Evolutionary conservation across 1,140 invertebrate genomes (phyloP), one percentile per base, ranked within the genome.

Genomic region (Chionoecetes opilio): DNA sequence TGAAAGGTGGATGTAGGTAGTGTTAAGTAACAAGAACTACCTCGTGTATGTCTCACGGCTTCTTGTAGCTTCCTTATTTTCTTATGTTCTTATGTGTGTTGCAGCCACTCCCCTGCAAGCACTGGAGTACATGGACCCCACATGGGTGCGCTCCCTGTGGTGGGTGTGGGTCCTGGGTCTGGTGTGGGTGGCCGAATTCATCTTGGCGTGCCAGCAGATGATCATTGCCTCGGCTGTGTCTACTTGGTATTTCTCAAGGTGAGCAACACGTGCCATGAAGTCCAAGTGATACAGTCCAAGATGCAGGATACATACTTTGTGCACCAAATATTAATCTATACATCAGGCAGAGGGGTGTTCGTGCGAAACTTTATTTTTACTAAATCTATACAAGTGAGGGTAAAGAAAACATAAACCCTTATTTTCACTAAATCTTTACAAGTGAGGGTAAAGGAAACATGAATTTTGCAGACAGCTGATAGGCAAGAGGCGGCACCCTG

Each of bases 181-280:
- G 0, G 98, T 99, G 92, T 99, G 99, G 99, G 98, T 98, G 0
- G 98, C 98, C 31, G 99, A 99, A 97, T 99, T 99, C 96, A 99
- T 99, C 96, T 98, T 99, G 96, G 98, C 98, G 41, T 99, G 99
- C 97, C 99, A 99, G 97, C 98, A 98, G 96, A 99, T 99, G 98
- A 98, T 99, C 5, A 98, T 99, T 94, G 98, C 99, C 38, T 98
- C 98, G 31, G 98, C 99, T 84, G 98, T 99, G 0, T 98, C 98
- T 6, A 97, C 97, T 92, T 99, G 99, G 99, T 99, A 99, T 97
- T 99, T 99, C 96, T 97, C 97, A 96, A 91, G 93, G 93, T 94
- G 26, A 37, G 88, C 46, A 29, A 46, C 3, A 53, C 21, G 11
- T 14, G 46, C 8, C 9, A 53, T 53, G 46, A 53, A 14, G 21